Evolutionary conservation across 2,113 vertebrate species (phyloP).

Genomic region (Bombycilla garrulus): DNA sequence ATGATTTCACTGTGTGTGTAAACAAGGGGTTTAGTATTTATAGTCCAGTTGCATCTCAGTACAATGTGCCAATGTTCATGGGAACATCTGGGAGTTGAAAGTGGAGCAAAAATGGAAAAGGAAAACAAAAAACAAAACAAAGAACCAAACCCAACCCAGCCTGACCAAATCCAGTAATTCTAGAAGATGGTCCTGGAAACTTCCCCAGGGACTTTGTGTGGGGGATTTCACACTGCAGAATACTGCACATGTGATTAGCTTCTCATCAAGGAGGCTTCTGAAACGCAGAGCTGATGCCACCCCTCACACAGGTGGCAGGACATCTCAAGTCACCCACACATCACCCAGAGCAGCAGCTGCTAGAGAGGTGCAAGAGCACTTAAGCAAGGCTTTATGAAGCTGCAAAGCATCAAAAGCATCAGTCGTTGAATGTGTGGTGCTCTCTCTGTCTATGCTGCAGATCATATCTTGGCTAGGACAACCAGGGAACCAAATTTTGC

Average conservation of each 20-base stretch:
- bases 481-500: neutral
- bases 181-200: neutral
- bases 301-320: neutral
- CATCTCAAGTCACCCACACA: neutral
- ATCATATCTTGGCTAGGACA: neutral
- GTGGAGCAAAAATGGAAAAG: neutral
- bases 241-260: neutral
- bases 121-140: neutral
- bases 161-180: neutral
- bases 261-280: neutral
- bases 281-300: neutral
- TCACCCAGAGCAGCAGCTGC: accelerated
- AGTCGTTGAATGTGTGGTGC: neutral
- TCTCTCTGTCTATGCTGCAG: neutral
- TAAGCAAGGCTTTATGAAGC: neutral
- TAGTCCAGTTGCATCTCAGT: neutral
- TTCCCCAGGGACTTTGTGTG: neutral
- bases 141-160: neutral
- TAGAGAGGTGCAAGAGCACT: accelerated
- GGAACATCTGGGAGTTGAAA: too few species aligned
- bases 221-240: neutral
- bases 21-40: neutral
- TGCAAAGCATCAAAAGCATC: neutral
- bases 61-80: neutral
- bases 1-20: neutral